Conservation (phyloP, 2,888 invertebrate species). For the Drosophila neoperkinsi region DNA sequence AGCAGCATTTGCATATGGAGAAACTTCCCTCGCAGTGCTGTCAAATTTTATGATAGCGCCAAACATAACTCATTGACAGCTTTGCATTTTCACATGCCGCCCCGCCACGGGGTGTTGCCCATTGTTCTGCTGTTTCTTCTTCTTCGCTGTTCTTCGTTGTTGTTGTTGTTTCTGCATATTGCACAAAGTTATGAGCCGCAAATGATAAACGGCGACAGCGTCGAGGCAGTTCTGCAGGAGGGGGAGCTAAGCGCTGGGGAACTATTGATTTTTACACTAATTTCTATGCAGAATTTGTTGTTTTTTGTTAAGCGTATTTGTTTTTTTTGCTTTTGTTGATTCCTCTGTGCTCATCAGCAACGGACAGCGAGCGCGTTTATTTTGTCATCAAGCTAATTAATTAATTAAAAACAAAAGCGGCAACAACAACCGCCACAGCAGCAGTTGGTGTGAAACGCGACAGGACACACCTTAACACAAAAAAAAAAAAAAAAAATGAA, state of each 20-base stretch:
- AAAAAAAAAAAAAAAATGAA: constrained; percentile 19
- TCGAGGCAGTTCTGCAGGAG: constrained; percentile 3
- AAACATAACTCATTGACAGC: constrained; percentile 81
- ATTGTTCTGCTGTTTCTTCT: constrained; percentile 11
- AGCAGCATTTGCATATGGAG: constrained; percentile 74
- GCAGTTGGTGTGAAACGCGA: constrained; percentile 67
- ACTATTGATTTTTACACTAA: constrained; percentile 65
- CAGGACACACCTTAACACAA: constrained; percentile 67
- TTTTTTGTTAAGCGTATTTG: constrained; percentile 23
- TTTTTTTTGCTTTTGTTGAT: constrained; percentile 25
- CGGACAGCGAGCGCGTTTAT: constrained; percentile 63
- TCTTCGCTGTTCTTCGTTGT: constrained; percentile 1
- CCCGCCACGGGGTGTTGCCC: constrained; percentile 45
- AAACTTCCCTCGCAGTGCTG: constrained; percentile 64
- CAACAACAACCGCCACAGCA: constrained; percentile 33
- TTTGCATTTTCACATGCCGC: constrained; percentile 77
- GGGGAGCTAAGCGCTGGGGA: neutral
- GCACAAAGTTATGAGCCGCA: constrained; percentile 81
- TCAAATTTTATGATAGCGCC: constrained; percentile 83
- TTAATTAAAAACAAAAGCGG: constrained; percentile 69
- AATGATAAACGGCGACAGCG: constrained; percentile 72
- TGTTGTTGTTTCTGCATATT: constrained; percentile 69
- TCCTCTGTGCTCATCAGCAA: constrained; percentile 60
- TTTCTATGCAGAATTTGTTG: constrained; percentile 16
- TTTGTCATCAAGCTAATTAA: constrained; percentile 81